These are phyloP conservation scores for Watersipora subatra DNA, from an alignment of 1,140 invertebrate genomes.

Conservation along the genomic window DNA sequence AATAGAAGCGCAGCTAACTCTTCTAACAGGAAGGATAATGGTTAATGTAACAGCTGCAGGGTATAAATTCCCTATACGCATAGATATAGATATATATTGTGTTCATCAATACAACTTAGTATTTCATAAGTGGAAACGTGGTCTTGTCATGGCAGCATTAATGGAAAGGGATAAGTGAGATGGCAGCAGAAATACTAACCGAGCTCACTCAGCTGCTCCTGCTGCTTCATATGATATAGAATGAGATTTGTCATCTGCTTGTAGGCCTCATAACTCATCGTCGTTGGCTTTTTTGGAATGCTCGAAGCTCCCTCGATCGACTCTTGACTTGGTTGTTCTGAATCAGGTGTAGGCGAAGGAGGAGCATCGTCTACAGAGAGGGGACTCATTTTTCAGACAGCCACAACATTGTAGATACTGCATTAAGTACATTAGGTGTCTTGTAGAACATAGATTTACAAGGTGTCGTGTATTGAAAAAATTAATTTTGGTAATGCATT, in stretches of 20 bases:
- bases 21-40: too few species aligned
- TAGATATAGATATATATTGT: too few species aligned
- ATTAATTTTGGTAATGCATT: too few species aligned
- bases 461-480: too few species aligned
- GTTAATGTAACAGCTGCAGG: too few species aligned
- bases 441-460: background rate
- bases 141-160: too few species aligned
- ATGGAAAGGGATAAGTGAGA: too few species aligned
- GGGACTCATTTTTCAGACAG: background rate
- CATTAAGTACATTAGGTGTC: background rate
- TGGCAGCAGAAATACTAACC: too few species aligned
- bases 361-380: constrained; percentile 1
- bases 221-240: constrained; percentile 69
- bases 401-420: background rate
- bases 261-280: constrained; percentile 87
- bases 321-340: constrained; percentile 8
- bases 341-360: constrained; percentile 9
- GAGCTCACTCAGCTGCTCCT: constrained; percentile 56
- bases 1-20: too few species aligned
- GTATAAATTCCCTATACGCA: too few species aligned
- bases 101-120: too few species aligned
- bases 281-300: constrained; percentile 63
- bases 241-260: constrained; percentile 81
- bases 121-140: too few species aligned
- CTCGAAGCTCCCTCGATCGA: constrained; percentile 11